These are phyloP conservation scores for Anoplophora glabripennis DNA, from an alignment of 1,140 invertebrate genomes.

Conservation along the genomic window DNA sequence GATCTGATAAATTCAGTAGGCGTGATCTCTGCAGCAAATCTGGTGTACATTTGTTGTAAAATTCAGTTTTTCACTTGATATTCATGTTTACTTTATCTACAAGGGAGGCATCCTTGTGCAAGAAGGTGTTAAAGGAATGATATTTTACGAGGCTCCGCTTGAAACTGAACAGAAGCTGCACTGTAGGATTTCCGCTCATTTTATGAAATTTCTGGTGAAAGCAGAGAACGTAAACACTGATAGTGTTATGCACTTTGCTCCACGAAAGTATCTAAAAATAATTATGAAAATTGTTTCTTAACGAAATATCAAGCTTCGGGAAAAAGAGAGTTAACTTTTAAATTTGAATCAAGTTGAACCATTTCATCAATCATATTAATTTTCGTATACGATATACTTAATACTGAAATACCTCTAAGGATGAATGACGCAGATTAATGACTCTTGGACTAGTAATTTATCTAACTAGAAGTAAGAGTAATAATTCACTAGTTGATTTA, in stretches of 20 bases:
- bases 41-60: conserved; percentile 16
- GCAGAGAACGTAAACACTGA: too few species aligned
- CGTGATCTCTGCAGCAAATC: conserved; percentile 8
- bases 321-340: too few species aligned
- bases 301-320: too few species aligned
- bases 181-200: conserved; percentile 4
- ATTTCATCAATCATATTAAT: too few species aligned
- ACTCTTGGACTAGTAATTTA: too few species aligned
- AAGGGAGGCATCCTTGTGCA: conserved; percentile 13
- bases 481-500: too few species aligned
- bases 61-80: conserved; percentile 8
- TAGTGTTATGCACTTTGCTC: too few species aligned
- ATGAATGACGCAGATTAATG: too few species aligned
- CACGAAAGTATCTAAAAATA: conserved; percentile 3
- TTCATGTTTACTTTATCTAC: conserved; percentile 12
- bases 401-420: too few species aligned
- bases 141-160: conserved; percentile 13
- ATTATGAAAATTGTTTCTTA: conserved; percentile 5
- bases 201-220: not conserved
- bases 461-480: too few species aligned
- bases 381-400: too few species aligned
- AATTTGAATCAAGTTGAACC: too few species aligned
- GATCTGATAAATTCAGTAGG: not conserved
- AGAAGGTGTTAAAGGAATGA: conserved; percentile 19
- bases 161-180: conserved; percentile 20